These are phyloP conservation scores for Bos indicus DNA, from an alignment of 2,113 vertebrate genomes.

Conservation along the genomic window DNA sequence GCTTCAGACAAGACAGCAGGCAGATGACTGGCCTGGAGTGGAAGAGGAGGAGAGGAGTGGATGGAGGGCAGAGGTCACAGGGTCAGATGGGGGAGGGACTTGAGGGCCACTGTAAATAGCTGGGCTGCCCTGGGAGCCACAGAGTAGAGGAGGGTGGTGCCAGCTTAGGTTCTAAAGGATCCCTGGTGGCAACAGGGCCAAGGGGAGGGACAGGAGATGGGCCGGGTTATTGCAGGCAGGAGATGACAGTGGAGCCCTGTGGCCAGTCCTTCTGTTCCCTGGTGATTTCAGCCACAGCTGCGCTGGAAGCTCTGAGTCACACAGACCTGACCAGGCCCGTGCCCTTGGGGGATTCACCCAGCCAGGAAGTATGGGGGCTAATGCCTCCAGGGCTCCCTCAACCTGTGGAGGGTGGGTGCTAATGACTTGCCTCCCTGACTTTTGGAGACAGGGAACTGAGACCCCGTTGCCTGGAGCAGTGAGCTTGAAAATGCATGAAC, in stretches of 20 bases:
- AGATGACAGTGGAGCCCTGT: no score
- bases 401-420: no score
- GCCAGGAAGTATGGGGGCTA: background rate
- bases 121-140: background rate
- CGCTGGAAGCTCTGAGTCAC: background rate
- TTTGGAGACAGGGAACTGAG: background rate
- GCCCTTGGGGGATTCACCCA: background rate
- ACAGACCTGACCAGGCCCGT: fast-evolving
- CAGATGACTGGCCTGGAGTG: fast-evolving
- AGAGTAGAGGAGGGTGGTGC: fast-evolving
- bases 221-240: fast-evolving
- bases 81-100: background rate
- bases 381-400: background rate
- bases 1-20: background rate
- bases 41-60: background rate
- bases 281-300: background rate
- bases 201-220: background rate
- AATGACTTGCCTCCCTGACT: background rate
- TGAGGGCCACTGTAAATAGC: background rate
- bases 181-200: background rate
- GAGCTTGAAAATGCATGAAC: background rate
- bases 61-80: background rate
- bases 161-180: background rate
- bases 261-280: background rate
- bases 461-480: background rate